Percentiles rank a stretch among this genome's conserved stretches.
phyloP scores from a whole-genome alignment of 2,113 vertebrate genomes.

The Pipra filicauda region DNA sequence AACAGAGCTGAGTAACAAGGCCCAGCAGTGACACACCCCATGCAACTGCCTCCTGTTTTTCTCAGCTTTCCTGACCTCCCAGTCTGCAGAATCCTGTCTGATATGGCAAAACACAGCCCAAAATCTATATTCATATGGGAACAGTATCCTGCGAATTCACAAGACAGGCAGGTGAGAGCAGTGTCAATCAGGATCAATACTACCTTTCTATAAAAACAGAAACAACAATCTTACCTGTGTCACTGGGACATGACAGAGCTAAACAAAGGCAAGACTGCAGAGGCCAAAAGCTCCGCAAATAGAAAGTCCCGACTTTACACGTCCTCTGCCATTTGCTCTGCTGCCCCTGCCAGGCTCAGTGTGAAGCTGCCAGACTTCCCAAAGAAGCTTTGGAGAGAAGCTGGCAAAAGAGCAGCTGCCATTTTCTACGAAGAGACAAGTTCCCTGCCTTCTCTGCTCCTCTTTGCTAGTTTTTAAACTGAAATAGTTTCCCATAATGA shows the following conservation, averaged over 20 bases:
- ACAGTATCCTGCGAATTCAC: background rate
- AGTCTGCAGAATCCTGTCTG: background rate
- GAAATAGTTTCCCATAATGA: background rate
- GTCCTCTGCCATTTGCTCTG: background rate
- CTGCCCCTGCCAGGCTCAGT: background rate
- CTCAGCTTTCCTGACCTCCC: background rate
- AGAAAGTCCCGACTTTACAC: background rate
- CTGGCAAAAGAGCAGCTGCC: slow-evolving; percentile 22
- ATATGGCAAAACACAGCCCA: background rate
- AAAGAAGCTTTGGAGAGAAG: background rate
- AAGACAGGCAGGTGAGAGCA: background rate
- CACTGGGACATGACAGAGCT: background rate
- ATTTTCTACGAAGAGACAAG: slow-evolving; percentile 23
- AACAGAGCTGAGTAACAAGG: background rate
- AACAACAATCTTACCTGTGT: background rate
- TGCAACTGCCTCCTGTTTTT: slow-evolving; percentile 4
- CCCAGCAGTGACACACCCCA: background rate
- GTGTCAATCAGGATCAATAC: background rate
- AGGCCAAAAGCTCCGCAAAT: background rate
- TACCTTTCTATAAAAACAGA: background rate
- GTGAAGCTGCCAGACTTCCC: background rate
- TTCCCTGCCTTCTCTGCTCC: background rate
- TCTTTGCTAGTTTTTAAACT: slow-evolving; percentile 15
- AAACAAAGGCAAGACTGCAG: background rate
- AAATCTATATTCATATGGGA: background rate